Conservation (phyloP, 2,113 vertebrate species). For the Ictidomys tridecemlineatus region DNA sequence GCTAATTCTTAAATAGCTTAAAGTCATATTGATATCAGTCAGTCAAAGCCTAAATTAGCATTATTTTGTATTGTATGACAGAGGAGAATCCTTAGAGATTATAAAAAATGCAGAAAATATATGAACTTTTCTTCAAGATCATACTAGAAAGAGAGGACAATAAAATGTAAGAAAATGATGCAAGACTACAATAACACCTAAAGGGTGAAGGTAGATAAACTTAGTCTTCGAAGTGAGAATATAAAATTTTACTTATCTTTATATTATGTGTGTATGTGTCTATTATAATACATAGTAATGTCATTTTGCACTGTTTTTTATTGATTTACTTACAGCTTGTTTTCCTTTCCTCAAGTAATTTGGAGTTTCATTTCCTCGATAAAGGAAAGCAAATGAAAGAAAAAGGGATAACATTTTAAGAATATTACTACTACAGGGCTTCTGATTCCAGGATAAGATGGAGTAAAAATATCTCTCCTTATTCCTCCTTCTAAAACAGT, state of each 20-base stretch:
- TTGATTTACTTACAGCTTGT: neutral
- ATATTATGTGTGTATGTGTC: neutral
- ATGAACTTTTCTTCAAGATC: neutral
- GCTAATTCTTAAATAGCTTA: neutral
- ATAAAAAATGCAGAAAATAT: neutral
- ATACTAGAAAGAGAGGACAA: neutral
- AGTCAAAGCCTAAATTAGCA: neutral
- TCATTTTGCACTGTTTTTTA: neutral
- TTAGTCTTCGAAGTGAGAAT: neutral
- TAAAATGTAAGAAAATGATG: neutral
- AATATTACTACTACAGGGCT: neutral
- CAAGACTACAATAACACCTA: neutral
- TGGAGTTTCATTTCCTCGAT: neutral
- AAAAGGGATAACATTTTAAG: neutral
- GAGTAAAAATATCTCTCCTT: neutral
- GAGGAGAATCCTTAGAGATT: neutral
- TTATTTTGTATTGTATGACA: accelerated
- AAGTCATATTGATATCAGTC: neutral
- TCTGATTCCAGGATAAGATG: neutral
- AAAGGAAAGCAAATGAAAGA: neutral
- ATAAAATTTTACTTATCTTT: neutral
- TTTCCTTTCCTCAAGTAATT: neutral
- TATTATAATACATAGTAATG: neutral
- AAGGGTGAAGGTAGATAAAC: neutral
- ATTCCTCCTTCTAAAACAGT: neutral